A percentile compares a stretch with the other conserved stretches of the same genome.
phyloP scores from a whole-genome alignment of 2,888 invertebrate species.

The Harpalus rubripes region DNA sequence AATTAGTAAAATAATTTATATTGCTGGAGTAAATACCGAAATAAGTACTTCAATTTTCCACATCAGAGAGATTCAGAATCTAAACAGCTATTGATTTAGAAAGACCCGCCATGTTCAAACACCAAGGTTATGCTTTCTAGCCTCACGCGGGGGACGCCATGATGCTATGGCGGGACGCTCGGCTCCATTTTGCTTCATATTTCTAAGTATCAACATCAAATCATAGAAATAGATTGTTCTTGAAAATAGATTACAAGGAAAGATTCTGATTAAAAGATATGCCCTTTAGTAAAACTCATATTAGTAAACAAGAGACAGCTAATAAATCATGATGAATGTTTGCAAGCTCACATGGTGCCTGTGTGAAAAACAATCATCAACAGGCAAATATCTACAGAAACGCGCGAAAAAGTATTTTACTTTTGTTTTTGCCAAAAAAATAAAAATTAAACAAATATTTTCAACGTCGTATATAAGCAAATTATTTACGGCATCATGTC shows the following conservation, averaged over 20 bases:
- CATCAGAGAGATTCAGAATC: conserved; percentile 56
- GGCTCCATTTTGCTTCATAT: conserved; percentile 72
- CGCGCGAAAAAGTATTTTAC: conserved; percentile 25
- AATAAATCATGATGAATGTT: conserved; percentile 52
- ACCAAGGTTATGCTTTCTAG: conserved; percentile 72
- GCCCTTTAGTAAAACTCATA: not conserved
- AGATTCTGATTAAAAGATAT: not conserved
- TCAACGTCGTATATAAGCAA: conserved; percentile 21
- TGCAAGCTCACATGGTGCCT: conserved; percentile 62
- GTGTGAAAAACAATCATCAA: conserved; percentile 60
- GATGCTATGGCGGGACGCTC: conserved; percentile 75
- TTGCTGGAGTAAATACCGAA: not conserved
- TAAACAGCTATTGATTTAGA: conserved; percentile 69
- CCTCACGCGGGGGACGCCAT: conserved; percentile 73
- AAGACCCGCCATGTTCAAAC: conserved; percentile 73
- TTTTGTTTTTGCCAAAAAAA: conserved; percentile 19
- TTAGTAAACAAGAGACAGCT: not conserved
- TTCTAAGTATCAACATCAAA: conserved; percentile 53
- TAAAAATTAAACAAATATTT: not conserved
- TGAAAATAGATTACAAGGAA: not conserved
- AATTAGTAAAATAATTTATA: not conserved
- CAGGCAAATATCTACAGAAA: conserved; percentile 59
- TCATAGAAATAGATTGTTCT: conserved; percentile 11
- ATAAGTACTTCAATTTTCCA: conserved; percentile 6
- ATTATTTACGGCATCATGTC: conserved; percentile 57